Percentiles rank a stretch among this genome's conserved stretches.
Evolutionary conservation across 2,113 vertebrate species (phyloP).

Genomic region (Panthera tigris): DNA sequence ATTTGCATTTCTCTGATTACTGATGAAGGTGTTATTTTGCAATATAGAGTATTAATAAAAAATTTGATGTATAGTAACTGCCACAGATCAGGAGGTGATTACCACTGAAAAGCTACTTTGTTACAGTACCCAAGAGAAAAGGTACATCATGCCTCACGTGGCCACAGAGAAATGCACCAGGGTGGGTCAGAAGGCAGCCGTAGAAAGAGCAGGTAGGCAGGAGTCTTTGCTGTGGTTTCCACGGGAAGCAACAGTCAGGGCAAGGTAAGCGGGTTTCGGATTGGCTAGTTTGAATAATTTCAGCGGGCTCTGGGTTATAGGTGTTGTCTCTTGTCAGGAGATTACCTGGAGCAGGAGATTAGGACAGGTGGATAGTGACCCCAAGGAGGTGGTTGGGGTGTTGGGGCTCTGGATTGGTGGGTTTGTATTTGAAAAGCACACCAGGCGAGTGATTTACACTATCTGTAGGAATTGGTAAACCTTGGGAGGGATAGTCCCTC

Average conservation of each 20-base stretch:
- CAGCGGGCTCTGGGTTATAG: background rate
- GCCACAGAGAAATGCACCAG: background rate
- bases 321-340: background rate
- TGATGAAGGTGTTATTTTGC: background rate
- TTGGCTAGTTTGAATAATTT: background rate
- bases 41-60: background rate
- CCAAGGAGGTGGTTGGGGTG: background rate
- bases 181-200: background rate
- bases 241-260: background rate
- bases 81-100: background rate
- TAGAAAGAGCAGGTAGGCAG: background rate
- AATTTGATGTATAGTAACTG: background rate
- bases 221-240: background rate
- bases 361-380: background rate
- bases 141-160: rapidly evolving
- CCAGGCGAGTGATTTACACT: background rate
- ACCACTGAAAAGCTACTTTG: background rate
- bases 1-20: background rate
- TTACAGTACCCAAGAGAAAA: background rate
- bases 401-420: background rate
- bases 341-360: background rate
- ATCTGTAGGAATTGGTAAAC: background rate
- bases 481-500: background rate
- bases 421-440: background rate
- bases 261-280: background rate